These are phyloP conservation scores for Pediacus dermestoides DNA, from an alignment of 2,888 invertebrate genomes.

Conservation along the genomic window DNA sequence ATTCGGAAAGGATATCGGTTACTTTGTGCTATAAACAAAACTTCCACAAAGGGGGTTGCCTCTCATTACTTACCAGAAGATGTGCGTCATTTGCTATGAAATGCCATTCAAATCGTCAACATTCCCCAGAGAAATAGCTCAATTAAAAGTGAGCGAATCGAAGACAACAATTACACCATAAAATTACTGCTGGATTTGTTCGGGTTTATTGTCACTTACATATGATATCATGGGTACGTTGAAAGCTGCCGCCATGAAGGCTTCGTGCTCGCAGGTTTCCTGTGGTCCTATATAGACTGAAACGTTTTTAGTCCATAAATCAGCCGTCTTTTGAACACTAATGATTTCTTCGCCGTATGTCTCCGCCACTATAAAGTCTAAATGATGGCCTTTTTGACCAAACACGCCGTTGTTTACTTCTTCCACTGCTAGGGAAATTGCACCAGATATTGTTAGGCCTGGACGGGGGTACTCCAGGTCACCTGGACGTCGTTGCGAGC, in stretches of 20 bases:
- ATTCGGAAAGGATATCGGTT: too few relatives aligned
- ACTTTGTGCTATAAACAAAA: too few relatives aligned
- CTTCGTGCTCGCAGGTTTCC: conserved; percentile 90
- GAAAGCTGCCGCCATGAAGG: conserved; percentile 88
- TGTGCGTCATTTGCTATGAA: too few relatives aligned
- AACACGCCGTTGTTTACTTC: conserved; percentile 63
- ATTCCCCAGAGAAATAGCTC: too few relatives aligned
- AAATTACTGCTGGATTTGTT: neutral
- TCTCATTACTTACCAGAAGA: too few relatives aligned
- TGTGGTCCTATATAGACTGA: conserved; percentile 87
- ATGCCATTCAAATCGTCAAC: too few relatives aligned
- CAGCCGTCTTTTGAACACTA: conserved; percentile 81
- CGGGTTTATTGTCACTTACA: conserved; percentile 63
- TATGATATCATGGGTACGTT: conserved; percentile 96
- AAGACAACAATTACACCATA: too few relatives aligned
- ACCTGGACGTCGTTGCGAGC: conserved; percentile 71
- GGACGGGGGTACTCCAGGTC: conserved; percentile 79
- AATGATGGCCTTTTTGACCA: conserved; percentile 63
- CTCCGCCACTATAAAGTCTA: conserved; percentile 81
- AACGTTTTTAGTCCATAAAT: conserved; percentile 78
- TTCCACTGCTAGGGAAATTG: conserved; percentile 80
- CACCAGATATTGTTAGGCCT: conserved; percentile 71
- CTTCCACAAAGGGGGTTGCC: too few relatives aligned
- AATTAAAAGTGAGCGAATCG: too few relatives aligned
- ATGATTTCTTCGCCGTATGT: conserved; percentile 86